Evolutionary conservation across 2,888 invertebrate genomes (phyloP).

Genomic region (Dendrolimus pini): DNA sequence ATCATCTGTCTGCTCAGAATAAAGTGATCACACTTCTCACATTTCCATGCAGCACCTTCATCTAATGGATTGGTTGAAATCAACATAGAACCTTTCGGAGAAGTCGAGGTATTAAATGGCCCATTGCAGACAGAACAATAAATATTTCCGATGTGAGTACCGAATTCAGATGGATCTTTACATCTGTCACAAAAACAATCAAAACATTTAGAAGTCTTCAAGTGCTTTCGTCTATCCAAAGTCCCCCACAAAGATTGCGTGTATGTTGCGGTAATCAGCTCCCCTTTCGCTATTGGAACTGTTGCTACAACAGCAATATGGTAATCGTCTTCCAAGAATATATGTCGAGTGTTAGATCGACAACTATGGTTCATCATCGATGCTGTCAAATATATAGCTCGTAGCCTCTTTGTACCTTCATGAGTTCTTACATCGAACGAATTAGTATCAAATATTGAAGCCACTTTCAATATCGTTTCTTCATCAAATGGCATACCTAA

Average conservation of each 20-base stretch:
- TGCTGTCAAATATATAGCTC: slow-evolving; percentile 80
- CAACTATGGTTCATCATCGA: slow-evolving; percentile 85
- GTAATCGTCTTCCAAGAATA: slow-evolving; percentile 77
- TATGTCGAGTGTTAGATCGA: slow-evolving; percentile 82
- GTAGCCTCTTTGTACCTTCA: slow-evolving; percentile 64
- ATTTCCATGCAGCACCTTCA: slow-evolving; percentile 78
- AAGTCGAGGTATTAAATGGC: slow-evolving; percentile 33
- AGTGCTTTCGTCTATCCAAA: slow-evolving; percentile 77
- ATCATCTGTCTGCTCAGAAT: slow-evolving; percentile 77
- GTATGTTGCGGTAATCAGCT: slow-evolving; percentile 81
- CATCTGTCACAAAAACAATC: slow-evolving; percentile 82
- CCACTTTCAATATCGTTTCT: slow-evolving; percentile 75
- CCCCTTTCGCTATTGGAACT: slow-evolving; percentile 80
- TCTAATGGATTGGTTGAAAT: slow-evolving; percentile 78
- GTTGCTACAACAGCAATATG: slow-evolving; percentile 80
- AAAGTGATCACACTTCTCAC: slow-evolving; percentile 78
- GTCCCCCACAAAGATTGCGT: slow-evolving; percentile 84
- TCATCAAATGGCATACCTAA: slow-evolving; percentile 75
- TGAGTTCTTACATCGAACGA: slow-evolving; percentile 80
- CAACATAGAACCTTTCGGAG: slow-evolving; percentile 61
- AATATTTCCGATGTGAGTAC: slow-evolving; percentile 79
- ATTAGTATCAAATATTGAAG: slow-evolving; percentile 85
- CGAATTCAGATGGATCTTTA: slow-evolving; percentile 81
- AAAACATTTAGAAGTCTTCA: slow-evolving; percentile 80
- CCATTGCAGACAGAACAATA: slow-evolving; percentile 79